phyloP scores from a whole-genome alignment of 2,888 invertebrate species.

The Torymus texanus region DNA sequence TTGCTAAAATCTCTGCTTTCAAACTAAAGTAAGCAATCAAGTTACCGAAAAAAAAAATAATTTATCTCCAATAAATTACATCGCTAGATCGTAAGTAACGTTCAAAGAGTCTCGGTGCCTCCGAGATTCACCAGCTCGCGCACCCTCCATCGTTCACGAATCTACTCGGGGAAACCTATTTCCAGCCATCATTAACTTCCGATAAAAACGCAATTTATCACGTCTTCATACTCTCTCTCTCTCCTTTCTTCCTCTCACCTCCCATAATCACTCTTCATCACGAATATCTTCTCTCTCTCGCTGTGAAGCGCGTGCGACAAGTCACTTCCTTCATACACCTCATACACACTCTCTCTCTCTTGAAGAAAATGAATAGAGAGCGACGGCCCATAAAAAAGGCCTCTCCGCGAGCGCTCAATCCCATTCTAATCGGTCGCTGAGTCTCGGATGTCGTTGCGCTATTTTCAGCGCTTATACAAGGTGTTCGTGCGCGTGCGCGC shows the following conservation, averaged over 20 bases:
- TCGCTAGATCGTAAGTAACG: neutral
- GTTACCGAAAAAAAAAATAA: too few relatives aligned
- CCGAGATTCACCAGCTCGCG: neutral
- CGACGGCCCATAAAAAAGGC: slow-evolving; percentile 7
- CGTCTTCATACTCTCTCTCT: too few relatives aligned
- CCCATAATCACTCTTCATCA: too few relatives aligned
- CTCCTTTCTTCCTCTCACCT: too few relatives aligned
- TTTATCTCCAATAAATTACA: neutral
- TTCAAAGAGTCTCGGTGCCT: neutral
- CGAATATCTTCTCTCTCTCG: too few relatives aligned
- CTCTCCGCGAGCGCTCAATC: slow-evolving; percentile 7
- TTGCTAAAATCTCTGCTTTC: too few relatives aligned
- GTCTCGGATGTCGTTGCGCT: slow-evolving; percentile 32
- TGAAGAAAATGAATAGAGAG: neutral
- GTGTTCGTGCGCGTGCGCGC: neutral
- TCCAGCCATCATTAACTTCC: neutral
- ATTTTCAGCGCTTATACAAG: slow-evolving; percentile 36
- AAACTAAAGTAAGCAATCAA: too few relatives aligned
- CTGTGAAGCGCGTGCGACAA: too few relatives aligned
- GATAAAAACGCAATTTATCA: neutral
- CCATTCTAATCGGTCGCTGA: slow-evolving; percentile 33
- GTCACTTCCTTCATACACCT: too few relatives aligned
- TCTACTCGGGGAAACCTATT: neutral
- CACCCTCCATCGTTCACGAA: neutral
- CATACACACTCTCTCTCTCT: too few relatives aligned